phyloP scores from a whole-genome alignment of 2,888 invertebrate genomes.

The Drosophila eohydei region DNA sequence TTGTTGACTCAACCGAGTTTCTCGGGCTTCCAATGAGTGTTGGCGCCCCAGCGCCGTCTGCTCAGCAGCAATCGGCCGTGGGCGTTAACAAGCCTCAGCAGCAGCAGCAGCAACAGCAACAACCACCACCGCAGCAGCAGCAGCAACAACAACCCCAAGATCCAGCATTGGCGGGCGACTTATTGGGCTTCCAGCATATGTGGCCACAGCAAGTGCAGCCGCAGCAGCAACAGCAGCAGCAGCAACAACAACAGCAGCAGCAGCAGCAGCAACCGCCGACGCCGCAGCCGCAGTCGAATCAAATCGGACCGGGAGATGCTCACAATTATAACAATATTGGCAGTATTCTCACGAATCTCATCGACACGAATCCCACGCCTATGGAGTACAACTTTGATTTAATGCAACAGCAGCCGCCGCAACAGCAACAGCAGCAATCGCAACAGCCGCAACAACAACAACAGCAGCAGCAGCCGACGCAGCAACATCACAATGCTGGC shows the following conservation, averaged over 20 bases:
- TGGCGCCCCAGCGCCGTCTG: conserved; percentile 53
- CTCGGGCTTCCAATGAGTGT: conserved; percentile 84
- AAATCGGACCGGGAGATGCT: conserved; percentile 71
- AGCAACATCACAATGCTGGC: conserved; percentile 62
- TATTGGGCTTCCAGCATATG: conserved; percentile 84
- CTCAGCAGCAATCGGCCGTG: conserved; percentile 45
- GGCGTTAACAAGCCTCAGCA: conserved; percentile 53
- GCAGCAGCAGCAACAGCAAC: conserved; percentile 67
- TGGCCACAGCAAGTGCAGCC: conserved; percentile 82
- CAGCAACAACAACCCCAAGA: conserved; percentile 81
- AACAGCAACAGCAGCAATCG: conserved; percentile 69
- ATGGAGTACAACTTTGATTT: conserved; percentile 85
- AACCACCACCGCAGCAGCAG: conserved; percentile 70
- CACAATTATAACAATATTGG: conserved; percentile 85
- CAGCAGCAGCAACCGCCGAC: conserved; percentile 63
- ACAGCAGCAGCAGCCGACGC: conserved; percentile 45
- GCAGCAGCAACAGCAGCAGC: conserved; percentile 72
- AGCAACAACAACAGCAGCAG: conserved; percentile 64
- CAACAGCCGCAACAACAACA: conserved; percentile 56
- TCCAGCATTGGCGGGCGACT: conserved; percentile 75
- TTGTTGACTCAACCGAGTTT: conserved; percentile 84
- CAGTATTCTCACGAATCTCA: conserved; percentile 85
- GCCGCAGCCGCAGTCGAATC: conserved; percentile 55
- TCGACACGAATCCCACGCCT: conserved; percentile 84
- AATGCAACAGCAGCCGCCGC: conserved; percentile 73